These are phyloP conservation scores for Rhagonycha lutea DNA, from an alignment of 2,888 invertebrate genomes.

Conservation along the genomic window DNA sequence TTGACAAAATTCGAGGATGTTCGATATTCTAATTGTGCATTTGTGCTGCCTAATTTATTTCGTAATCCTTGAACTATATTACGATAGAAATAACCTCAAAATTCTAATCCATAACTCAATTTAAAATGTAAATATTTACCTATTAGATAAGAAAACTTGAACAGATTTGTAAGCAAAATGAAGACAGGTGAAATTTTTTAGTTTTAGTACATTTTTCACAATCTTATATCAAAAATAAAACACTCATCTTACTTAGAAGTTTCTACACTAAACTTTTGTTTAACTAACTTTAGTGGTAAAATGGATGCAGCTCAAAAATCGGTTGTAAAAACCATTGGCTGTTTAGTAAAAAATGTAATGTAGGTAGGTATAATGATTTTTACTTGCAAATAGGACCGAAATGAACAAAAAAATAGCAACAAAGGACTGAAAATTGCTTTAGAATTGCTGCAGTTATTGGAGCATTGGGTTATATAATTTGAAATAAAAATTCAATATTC, in stretches of 20 bases:
- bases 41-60: too few species aligned
- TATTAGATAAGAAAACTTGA: background rate
- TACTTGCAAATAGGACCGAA: too few species aligned
- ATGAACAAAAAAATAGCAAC: too few species aligned
- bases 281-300: too few species aligned
- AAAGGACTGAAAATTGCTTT: background rate
- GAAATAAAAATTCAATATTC: background rate
- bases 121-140: background rate
- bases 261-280: too few species aligned
- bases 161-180: background rate
- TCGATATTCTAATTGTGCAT: too few species aligned
- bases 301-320: too few species aligned
- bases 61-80: background rate
- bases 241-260: background rate
- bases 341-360: background rate
- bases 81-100: background rate
- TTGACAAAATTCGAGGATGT: too few species aligned
- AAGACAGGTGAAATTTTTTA: background rate
- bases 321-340: background rate
- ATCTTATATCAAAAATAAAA: background rate
- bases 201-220: background rate
- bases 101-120: background rate
- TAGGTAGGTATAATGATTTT: too few species aligned
- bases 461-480: background rate
- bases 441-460: background rate